Conservation (phyloP, 1,140 invertebrate species). For the Aphelinus certus region DNA sequence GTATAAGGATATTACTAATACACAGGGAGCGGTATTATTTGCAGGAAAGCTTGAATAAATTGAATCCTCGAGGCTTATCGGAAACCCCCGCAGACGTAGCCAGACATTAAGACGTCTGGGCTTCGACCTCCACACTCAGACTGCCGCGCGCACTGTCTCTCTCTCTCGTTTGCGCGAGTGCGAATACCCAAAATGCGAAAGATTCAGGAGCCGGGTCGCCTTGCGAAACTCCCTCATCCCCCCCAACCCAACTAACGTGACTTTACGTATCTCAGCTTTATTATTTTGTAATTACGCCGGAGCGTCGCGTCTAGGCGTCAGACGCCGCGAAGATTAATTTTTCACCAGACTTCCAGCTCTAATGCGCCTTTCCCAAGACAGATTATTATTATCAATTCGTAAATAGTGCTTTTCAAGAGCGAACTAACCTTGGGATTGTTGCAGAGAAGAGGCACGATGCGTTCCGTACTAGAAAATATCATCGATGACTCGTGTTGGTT, state of each 20-base stretch:
- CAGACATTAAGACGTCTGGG: constrained; percentile 63
- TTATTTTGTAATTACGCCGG: constrained; percentile 56
- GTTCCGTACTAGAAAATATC: too few relatives aligned
- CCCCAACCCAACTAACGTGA: constrained; percentile 37
- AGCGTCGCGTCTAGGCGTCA: constrained; percentile 9
- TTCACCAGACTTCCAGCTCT: not conserved
- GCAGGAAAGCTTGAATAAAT: constrained; percentile 35
- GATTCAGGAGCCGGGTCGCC: too few relatives aligned
- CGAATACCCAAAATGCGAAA: constrained; percentile 1
- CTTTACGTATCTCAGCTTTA: constrained; percentile 58
- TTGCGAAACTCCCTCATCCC: too few relatives aligned
- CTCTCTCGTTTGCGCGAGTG: constrained; percentile 22
- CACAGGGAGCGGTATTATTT: constrained; percentile 22
- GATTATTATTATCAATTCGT: constrained; percentile 9
- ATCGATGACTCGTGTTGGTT: too few relatives aligned
- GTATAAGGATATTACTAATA: constrained; percentile 4
- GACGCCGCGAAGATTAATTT: constrained; percentile 6
- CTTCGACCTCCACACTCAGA: constrained; percentile 53
- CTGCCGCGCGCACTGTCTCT: constrained; percentile 8
- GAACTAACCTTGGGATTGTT: too few relatives aligned
- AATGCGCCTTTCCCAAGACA: not conserved
- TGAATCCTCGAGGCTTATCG: constrained; percentile 44
- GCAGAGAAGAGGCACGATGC: too few relatives aligned
- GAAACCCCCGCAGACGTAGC: constrained; percentile 38
- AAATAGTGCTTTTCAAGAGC: not conserved